These are phyloP conservation scores for Phymastichus coffea DNA, from an alignment of 1,140 invertebrate species.

Conservation along the genomic window DNA sequence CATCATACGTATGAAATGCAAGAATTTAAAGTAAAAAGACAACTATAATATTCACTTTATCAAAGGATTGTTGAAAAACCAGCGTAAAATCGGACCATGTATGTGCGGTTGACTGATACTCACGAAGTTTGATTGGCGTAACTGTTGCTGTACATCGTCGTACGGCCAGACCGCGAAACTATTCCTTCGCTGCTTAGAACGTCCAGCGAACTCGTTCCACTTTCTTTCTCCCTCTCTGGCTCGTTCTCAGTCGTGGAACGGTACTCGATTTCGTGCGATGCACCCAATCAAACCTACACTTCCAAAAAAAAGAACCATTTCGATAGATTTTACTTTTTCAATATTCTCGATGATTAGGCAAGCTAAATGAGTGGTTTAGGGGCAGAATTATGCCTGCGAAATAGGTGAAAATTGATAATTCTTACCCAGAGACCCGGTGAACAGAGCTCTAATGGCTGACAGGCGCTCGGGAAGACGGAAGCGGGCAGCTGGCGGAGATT, in stretches of 20 bases:
- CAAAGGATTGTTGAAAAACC: background rate
- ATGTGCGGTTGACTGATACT: too few species aligned
- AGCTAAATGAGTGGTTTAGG: too few species aligned
- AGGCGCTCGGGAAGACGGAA: conserved; percentile 52
- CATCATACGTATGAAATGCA: too few species aligned
- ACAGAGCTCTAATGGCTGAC: conserved; percentile 53
- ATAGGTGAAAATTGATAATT: too few species aligned
- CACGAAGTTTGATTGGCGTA: conserved; percentile 51
- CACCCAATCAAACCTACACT: conserved; percentile 45
- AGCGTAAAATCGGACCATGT: too few species aligned
- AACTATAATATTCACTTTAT: too few species aligned
- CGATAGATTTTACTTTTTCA: too few species aligned
- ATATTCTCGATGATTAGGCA: too few species aligned
- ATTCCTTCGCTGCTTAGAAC: too few species aligned
- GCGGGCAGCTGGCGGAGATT: conserved; percentile 41
- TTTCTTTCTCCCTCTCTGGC: conserved; percentile 31
- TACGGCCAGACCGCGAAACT: conserved; percentile 9
- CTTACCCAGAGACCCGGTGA: conserved; percentile 49
- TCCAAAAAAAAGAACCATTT: too few species aligned
- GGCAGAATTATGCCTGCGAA: too few species aligned
- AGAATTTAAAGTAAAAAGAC: too few species aligned
- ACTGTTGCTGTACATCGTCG: conserved; percentile 48
- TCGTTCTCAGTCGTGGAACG: conserved; percentile 26
- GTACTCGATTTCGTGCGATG: background rate
- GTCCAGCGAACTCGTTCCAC: conserved; percentile 33